Base-by-base conservation (phyloP, 2,888 invertebrate species). In the Fragum fragum region DNA sequence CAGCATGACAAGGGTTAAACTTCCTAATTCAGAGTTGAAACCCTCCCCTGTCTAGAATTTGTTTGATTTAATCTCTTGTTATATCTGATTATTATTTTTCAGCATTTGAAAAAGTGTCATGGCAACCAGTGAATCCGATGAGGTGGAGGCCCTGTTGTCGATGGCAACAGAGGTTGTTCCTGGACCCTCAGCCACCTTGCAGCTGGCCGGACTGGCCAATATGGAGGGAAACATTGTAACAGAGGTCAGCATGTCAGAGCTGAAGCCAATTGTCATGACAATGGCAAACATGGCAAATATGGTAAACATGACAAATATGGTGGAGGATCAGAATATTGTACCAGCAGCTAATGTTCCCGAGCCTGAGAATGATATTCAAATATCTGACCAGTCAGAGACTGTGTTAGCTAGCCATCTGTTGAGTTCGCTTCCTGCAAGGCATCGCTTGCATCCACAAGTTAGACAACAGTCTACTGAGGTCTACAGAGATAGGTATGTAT, bases 201-300 rank as follows among this genome's bases (percentile, higher is more conserved):
- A 57, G 21, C 59, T 42, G 6, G 26, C 42, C 5, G 16, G 52
- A 1, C 55, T 52, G 1, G 39, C 76, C 18, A 39, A 55, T n/a
- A 16, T 57, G 1, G 68, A 42, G 14, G 59, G 36, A 18, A 57
- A 69, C 55, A 55, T 57, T 5, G 66, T 66, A 0, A 70, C 76
- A 14, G 47, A 76, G 21, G 83, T 79, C 18, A 76, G 79, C 57
- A 73, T 79, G 39, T 76, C 70, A 18, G 76, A 79, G 14, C 71
- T 83, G n/a, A 83, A 83, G 29, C 83, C 83, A 11, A 76, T 76
- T 29, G 63, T 79, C 28, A 73, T 76, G 76, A 69, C 73, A 14
- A 77, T 79, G 59, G 71, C 77, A 3, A 83, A 79, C 39, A 75
- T 82, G 73, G 79, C 66, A 42, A 66, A 66, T 70, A 66, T 47